Percentiles rank a stretch among this genome's conserved stretches.
Evolutionary conservation across 2,113 vertebrate species (phyloP).

Genomic region (Corythaeola cristata): DNA sequence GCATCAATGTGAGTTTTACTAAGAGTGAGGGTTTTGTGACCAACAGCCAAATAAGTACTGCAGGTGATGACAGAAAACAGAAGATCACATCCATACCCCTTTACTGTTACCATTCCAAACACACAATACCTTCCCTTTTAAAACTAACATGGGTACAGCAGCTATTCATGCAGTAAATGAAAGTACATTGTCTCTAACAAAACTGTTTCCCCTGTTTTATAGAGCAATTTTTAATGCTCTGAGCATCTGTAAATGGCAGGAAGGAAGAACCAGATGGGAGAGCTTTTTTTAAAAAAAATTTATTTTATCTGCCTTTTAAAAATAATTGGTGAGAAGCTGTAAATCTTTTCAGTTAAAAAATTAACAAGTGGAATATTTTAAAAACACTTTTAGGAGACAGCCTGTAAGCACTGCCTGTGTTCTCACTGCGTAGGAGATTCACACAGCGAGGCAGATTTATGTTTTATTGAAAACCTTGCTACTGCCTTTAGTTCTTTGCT

Average conservation of each 20-base stretch:
- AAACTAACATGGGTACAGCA: not conserved
- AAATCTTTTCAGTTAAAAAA: conserved; percentile 63
- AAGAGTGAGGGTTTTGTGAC: not conserved
- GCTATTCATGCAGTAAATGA: not conserved
- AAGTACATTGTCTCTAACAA: not conserved
- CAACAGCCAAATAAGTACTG: not conserved
- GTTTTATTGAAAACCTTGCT: conserved; percentile 66
- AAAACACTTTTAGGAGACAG: conserved; percentile 43
- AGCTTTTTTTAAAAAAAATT: not conserved
- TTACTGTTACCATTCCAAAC: not conserved
- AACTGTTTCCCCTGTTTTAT: not conserved
- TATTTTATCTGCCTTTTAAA: conserved; percentile 45
- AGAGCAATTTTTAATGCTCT: conserved; percentile 3
- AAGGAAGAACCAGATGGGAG: conserved; percentile 37
- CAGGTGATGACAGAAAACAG: not conserved
- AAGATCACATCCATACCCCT: not conserved
- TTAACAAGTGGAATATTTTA: conserved; percentile 56
- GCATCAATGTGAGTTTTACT: not conserved
- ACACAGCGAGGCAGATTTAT: conserved; percentile 44
- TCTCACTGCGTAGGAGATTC: conserved; percentile 51
- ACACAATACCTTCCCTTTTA: not conserved
- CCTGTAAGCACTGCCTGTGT: conserved; percentile 45
- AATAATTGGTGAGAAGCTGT: conserved; percentile 47
- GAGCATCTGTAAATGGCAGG: conserved; percentile 20
- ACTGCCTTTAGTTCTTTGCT: conserved; percentile 43